These are phyloP conservation scores for Gymnopithys bicolor DNA, from an alignment of 2,797 vertebrate species.

Conservation along the genomic window DNA sequence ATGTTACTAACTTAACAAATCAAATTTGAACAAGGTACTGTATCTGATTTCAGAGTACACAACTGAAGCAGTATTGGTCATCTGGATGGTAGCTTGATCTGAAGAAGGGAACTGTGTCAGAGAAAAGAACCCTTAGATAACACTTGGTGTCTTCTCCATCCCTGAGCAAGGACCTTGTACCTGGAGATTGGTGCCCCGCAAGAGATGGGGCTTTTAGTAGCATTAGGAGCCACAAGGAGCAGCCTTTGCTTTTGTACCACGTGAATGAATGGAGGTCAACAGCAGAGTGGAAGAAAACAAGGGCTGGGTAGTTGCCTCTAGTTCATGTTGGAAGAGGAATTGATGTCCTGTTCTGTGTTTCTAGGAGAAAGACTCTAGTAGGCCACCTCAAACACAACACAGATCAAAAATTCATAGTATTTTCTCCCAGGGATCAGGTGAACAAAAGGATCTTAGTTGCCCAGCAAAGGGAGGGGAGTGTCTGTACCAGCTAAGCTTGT, in stretches of 20 bases:
- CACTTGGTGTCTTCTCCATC: neutral
- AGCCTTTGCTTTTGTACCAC: neutral
- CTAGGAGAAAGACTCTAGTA: neutral
- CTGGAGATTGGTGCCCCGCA: neutral
- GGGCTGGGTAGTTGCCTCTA: neutral
- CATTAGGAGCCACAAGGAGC: neutral
- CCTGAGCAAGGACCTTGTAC: neutral
- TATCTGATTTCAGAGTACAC: neutral
- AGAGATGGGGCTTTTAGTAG: rapidly evolving
- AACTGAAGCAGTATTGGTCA: neutral
- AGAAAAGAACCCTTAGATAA: neutral
- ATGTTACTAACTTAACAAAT: neutral
- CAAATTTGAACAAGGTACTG: neutral
- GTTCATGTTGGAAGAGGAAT: neutral
- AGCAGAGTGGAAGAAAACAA: neutral
- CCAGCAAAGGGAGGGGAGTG: neutral
- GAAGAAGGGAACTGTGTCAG: neutral
- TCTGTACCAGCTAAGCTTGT: neutral
- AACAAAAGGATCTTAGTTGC: neutral
- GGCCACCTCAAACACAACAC: neutral
- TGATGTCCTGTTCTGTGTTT: neutral
- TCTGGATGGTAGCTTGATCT: neutral
- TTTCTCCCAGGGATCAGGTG: neutral
- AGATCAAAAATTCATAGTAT: neutral
- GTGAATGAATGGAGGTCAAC: rapidly evolving